These are phyloP conservation scores for Dascyllus trimaculatus DNA, from an alignment of 2,113 vertebrate genomes.

Conservation along the genomic window DNA sequence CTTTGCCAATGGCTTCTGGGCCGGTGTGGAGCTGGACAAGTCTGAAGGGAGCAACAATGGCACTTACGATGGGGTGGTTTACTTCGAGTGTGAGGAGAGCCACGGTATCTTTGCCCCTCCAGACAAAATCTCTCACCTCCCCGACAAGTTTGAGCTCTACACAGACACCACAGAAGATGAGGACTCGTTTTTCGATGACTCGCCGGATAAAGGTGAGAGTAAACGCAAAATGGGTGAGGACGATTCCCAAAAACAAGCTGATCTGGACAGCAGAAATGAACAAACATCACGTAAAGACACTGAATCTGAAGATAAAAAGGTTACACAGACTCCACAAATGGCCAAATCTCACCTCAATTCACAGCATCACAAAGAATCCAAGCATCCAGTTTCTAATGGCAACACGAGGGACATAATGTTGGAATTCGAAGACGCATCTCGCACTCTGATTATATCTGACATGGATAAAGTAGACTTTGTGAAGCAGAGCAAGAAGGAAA, in stretches of 20 bases:
- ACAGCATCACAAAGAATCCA: constrained; percentile 36
- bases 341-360: constrained; percentile 36
- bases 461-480: constrained; percentile 39
- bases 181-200: constrained; percentile 85
- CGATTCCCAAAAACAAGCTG: constrained; percentile 45
- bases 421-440: constrained; percentile 62
- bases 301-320: constrained; percentile 69
- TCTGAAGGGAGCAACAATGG: constrained; percentile 96
- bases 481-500: constrained; percentile 64
- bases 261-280: constrained; percentile 58
- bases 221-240: constrained; percentile 30
- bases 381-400: constrained; percentile 59
- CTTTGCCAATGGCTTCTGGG: constrained; percentile 96
- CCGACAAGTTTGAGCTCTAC: constrained; percentile 80
- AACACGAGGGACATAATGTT: constrained; percentile 56
- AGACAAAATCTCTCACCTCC: constrained; percentile 90
- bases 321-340: constrained; percentile 28
- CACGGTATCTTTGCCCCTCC: constrained; percentile 97
- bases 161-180: constrained; percentile 87
- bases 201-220: constrained; percentile 71
- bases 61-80: constrained; percentile 89
- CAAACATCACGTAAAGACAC: constrained; percentile 57
- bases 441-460: constrained; percentile 57
- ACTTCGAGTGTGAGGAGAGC: constrained; percentile 90
- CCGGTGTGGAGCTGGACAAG: constrained; percentile 94